A percentile compares a stretch with the other conserved stretches of the same genome.
These are phyloP conservation scores for Oscheius myriophilus DNA, from an alignment of 2,888 invertebrate genomes.

Conservation along the genomic window DNA sequence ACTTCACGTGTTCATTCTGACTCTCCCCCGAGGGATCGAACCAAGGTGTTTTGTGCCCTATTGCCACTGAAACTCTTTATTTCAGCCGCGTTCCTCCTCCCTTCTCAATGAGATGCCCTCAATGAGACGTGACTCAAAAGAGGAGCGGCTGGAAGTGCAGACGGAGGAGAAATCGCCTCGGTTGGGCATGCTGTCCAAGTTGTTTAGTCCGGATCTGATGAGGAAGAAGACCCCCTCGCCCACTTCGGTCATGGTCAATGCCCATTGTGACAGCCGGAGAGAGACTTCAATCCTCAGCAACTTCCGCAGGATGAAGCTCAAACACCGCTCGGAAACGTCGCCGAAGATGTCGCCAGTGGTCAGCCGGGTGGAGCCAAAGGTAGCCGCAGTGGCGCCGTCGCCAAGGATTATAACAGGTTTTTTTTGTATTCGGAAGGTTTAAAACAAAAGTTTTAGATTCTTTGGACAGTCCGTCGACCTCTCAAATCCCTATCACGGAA, in stretches of 20 bases:
- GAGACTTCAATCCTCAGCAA: conserved; percentile 33
- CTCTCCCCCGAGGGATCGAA: conserved; percentile 21
- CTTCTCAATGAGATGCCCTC: conserved; percentile 31
- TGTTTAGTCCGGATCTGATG: conserved; percentile 30
- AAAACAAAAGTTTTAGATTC: neutral
- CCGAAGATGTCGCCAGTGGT: neutral
- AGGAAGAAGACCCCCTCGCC: conserved; percentile 13
- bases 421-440: too few species aligned
- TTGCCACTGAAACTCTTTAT: neutral
- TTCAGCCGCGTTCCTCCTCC: conserved; percentile 30
- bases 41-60: conserved; percentile 8
- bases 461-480: conserved; percentile 23
- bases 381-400: conserved; percentile 32
- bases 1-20: conserved; percentile 12
- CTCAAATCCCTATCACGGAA: conserved; percentile 23
- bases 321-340: conserved; percentile 1
- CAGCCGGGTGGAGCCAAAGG: conserved; percentile 12
- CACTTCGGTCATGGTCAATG: conserved; percentile 2
- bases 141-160: conserved; percentile 12
- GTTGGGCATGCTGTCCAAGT: conserved; percentile 25
- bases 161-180: conserved; percentile 71
- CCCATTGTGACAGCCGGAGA: conserved; percentile 29
- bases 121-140: neutral
- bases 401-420: conserved; percentile 16
- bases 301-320: conserved; percentile 11